Conservation (phyloP, 2,113 vertebrate species). For the Hippocampus barbouri region DNA sequence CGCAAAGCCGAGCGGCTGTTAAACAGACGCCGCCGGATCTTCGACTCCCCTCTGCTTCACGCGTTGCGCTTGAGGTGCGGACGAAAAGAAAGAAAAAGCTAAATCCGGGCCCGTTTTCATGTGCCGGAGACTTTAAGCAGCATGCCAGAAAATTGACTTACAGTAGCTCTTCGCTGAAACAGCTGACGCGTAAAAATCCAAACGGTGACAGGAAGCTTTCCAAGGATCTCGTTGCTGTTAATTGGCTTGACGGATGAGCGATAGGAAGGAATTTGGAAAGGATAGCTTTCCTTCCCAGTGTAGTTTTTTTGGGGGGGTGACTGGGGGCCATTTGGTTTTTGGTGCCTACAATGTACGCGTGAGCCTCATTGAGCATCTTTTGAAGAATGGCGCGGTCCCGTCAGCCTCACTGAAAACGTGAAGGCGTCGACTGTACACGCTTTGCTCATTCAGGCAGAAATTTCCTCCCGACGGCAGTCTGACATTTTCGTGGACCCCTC, state of each 20-base stretch:
- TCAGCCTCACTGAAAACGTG: conserved; percentile 28
- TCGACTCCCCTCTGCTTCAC: conserved; percentile 34
- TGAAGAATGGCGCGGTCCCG: conserved; percentile 70
- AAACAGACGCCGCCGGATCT: conserved; percentile 62
- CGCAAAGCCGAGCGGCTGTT: conserved; percentile 53
- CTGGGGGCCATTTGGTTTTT: conserved; percentile 54
- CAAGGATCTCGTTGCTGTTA: conserved; percentile 55
- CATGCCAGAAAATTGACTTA: conserved; percentile 41
- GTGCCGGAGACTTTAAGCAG: conserved; percentile 52
- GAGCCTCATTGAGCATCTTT: conserved; percentile 63
- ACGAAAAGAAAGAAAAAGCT: conserved; percentile 22
- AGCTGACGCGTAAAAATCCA: conserved; percentile 54
- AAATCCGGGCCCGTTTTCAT: conserved; percentile 40
- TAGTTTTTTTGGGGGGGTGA: conserved; percentile 1
- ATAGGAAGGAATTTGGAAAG: conserved; percentile 67
- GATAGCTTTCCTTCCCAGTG: conserved; percentile 16
- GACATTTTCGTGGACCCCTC: conserved; percentile 35
- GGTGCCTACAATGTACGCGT: conserved; percentile 66
- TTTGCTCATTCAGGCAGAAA: conserved; percentile 18
- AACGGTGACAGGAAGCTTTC: conserved; percentile 48
- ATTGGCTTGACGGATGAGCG: conserved; percentile 61
- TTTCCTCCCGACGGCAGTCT: conserved; percentile 21
- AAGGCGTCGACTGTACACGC: not conserved
- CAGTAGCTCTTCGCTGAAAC: conserved; percentile 34
- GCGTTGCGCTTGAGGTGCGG: conserved; percentile 46